Evolutionary conservation across 1,140 invertebrate species (phyloP), one percentile per base, ranked within the genome.

Genomic region (Oryctes rhinoceros): DNA sequence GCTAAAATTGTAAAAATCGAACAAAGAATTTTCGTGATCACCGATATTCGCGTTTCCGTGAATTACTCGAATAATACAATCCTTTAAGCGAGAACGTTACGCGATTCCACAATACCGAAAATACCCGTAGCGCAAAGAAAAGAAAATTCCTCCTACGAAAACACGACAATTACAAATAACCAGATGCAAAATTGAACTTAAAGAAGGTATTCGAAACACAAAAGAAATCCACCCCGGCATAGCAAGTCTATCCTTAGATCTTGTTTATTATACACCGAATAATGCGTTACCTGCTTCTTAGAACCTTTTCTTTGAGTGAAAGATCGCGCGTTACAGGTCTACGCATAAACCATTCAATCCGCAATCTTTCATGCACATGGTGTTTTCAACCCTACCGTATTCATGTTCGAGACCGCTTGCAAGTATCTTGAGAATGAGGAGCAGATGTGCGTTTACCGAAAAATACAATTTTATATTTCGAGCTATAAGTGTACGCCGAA

Each of bases 311-410:
- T 59, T 59, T 18, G 53, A 15, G n/a, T 1, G n/a, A 6, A 59
- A 59, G 5, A 18, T 18, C 13, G 53, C 18, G n/a, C 15, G 53
- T n/a, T 18, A 59, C 53, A 59, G 53, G 53, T 59, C 53, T 59
- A 59, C 53, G 53, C 18, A 18, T 59, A 18, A 59, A 59, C 53
- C 53, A 18, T 59, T 18, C 15, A 59, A 59, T 59, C 53, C 53
- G 53, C 53, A 59, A 59, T 59, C 53, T 59, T 59, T 59, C 53
- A 15, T 59, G 53, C 53, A 59, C 53, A 59, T 59, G 53, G 53
- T 59, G 53, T 59, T 59, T 59, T 59, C 53, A 59, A 59, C 53
- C 53, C 53, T 59, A 59, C 18, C 53, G 18, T 15, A 59, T 18
- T n/a, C 15, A 59, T n/a, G 53, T 59, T 18, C 53, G 53, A n/a